Conservation (phyloP, 2,888 invertebrate genomes). For the Thereva nobilitata region DNA sequence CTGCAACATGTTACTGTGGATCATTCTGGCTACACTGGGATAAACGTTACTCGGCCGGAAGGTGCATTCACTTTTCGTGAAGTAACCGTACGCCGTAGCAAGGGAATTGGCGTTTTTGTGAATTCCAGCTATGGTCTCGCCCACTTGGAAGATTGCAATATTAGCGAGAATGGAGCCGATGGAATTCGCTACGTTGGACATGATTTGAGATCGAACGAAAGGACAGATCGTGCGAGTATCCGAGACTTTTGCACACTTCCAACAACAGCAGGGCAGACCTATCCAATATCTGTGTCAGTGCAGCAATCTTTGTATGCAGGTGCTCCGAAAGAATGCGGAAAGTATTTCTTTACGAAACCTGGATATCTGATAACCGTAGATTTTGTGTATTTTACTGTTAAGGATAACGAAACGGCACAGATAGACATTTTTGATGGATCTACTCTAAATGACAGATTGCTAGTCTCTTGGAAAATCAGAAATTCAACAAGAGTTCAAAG, state of each 20-base stretch:
- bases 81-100: constrained; percentile 80
- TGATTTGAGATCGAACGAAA: constrained; percentile 76
- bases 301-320: constrained; percentile 77
- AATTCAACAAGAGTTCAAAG: constrained; percentile 90
- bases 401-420: constrained; percentile 72
- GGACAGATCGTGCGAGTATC: constrained; percentile 73
- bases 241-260: constrained; percentile 86
- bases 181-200: constrained; percentile 86
- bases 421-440: constrained; percentile 81
- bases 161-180: constrained; percentile 87
- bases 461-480: constrained; percentile 73
- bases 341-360: constrained; percentile 76
- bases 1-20: constrained; percentile 82
- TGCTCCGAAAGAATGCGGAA: constrained; percentile 72
- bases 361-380: constrained; percentile 85
- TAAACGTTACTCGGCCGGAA: constrained; percentile 84
- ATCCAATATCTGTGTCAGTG: constrained; percentile 80
- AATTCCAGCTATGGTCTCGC: constrained; percentile 86
- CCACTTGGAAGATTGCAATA: constrained; percentile 74
- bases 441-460: constrained; percentile 68
- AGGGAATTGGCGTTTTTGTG: constrained; percentile 86
- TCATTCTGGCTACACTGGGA: constrained; percentile 89
- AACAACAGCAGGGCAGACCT: constrained; percentile 81
- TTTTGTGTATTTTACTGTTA: constrained; percentile 79
- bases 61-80: constrained; percentile 81